phyloP scores from a whole-genome alignment of 2,113 vertebrate genomes.

The Tyrannus savana region DNA sequence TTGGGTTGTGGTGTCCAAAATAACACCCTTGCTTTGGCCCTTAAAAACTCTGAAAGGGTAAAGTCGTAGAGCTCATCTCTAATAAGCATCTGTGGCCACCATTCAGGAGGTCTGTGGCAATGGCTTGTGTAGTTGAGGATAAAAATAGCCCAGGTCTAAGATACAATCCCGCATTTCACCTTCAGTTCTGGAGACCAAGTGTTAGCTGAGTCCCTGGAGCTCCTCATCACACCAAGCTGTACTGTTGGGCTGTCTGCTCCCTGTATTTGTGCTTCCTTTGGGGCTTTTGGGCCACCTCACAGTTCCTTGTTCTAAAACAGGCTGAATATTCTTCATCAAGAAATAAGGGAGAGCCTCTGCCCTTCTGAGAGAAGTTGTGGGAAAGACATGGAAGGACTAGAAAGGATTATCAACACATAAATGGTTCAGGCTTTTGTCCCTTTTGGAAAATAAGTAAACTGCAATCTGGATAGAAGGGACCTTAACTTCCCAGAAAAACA shows the following conservation, averaged over 20 bases:
- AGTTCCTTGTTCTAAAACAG: not conserved
- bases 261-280: not conserved
- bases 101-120: not conserved
- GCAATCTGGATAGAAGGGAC: not conserved
- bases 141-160: not conserved
- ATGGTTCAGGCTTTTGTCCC: not conserved
- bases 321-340: not conserved
- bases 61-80: not conserved
- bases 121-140: not conserved
- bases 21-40: not conserved
- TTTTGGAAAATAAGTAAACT: not conserved
- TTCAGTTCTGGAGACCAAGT: not conserved
- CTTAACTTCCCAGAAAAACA: not conserved
- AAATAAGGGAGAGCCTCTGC: not conserved
- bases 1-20: not conserved
- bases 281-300: not conserved
- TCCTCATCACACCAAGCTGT: not conserved
- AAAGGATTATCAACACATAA: not conserved
- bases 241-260: not conserved
- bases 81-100: not conserved
- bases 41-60: not conserved
- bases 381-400: not conserved
- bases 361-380: not conserved
- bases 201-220: not conserved
- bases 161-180: not conserved